Conservation (phyloP, 2,113 vertebrate genomes). For the Callospermophilus lateralis region DNA sequence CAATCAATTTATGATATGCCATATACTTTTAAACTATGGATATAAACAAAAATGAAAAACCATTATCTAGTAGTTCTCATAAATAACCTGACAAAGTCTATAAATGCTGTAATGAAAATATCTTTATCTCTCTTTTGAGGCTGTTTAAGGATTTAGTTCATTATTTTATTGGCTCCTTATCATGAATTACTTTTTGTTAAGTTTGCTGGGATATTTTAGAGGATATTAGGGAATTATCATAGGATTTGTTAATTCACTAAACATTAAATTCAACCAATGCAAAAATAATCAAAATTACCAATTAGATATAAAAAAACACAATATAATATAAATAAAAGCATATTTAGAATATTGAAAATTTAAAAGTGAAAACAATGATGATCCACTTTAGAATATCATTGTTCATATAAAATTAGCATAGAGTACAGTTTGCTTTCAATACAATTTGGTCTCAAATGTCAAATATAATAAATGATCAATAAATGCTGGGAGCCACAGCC, state of each 20-base stretch:
- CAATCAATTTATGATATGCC: background rate
- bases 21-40: background rate
- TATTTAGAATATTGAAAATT: background rate
- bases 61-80: background rate
- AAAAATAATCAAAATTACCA: background rate
- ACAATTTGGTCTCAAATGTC: background rate
- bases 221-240: background rate
- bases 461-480: background rate
- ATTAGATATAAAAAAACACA: background rate
- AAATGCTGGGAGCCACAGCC: too few species aligned
- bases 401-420: background rate
- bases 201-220: background rate
- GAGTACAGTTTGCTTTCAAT: fast-evolving
- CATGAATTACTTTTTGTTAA: slow-evolving; percentile 53
- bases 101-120: background rate
- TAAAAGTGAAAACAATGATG: background rate
- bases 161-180: background rate
- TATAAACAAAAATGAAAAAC: background rate
- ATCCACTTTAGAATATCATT: background rate
- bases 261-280: background rate
- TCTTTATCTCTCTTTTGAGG: background rate
- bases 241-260: slow-evolving; percentile 11
- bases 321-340: background rate
- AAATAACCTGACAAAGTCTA: slow-evolving; percentile 49
- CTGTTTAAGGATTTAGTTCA: slow-evolving; percentile 36